A percentile compares a stretch with the other conserved stretches of the same genome.
Conservation (phyloP, 1,140 invertebrate genomes). For the Pseudoatta argentina region DNA sequence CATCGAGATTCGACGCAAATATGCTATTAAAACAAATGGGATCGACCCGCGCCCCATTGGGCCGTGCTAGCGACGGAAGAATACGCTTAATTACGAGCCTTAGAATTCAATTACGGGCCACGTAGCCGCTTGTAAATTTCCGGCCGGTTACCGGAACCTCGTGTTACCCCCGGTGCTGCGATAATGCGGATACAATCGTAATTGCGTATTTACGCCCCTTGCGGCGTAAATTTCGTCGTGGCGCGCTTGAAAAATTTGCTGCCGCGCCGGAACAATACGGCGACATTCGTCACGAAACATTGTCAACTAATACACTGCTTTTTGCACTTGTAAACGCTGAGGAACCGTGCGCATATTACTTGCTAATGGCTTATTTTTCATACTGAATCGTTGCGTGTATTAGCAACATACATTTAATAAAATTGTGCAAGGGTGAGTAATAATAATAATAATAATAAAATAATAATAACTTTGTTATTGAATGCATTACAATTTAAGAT, state of each 20-base stretch:
- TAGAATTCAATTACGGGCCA: constrained; percentile 63
- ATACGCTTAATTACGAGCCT: constrained; percentile 64
- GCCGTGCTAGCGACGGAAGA: constrained; percentile 42
- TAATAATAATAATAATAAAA: no score
- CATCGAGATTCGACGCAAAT: constrained; percentile 63
- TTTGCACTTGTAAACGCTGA: constrained; percentile 2
- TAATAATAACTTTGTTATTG: no score
- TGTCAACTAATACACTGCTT: constrained; percentile 26
- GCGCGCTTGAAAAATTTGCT: constrained; percentile 47
- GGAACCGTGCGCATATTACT: background rate
- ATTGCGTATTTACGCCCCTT: constrained; percentile 46
- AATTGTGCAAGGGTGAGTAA: no score
- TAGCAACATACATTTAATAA: background rate
- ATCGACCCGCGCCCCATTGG: constrained; percentile 33
- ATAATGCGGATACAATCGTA: constrained; percentile 62
- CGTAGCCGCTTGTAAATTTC: constrained; percentile 63
- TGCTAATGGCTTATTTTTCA: background rate
- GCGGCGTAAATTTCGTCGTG: constrained; percentile 48
- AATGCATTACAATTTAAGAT: no score
- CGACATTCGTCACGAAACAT: constrained; percentile 54
- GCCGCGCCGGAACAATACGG: constrained; percentile 27
- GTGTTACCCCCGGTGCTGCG: background rate
- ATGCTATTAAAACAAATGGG: constrained; percentile 65
- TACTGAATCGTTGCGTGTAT: background rate
- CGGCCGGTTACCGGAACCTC: constrained; percentile 48